phyloP scores from a whole-genome alignment of 2,888 invertebrate genomes.

The Acronicta aceris region DNA sequence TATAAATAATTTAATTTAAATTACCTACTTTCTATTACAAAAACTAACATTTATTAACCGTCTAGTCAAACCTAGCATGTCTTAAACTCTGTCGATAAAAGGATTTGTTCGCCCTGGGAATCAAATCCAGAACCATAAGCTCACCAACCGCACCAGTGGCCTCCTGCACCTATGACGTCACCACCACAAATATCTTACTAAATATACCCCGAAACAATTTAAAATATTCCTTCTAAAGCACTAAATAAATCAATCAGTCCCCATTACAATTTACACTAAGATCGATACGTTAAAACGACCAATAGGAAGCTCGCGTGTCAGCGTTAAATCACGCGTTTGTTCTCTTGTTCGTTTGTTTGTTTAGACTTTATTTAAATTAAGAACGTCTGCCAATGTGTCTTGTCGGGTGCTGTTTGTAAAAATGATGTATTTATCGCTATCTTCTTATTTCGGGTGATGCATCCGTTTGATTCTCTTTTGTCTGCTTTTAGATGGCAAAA shows the following conservation, averaged over 20 bases:
- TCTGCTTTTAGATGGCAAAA: constrained; percentile 6
- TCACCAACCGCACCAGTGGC: not conserved
- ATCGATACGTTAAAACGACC: constrained; percentile 73
- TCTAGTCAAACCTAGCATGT: no score
- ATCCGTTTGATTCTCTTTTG: constrained; percentile 32
- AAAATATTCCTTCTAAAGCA: constrained; percentile 61
- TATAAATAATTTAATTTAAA: no score
- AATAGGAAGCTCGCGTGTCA: constrained; percentile 60
- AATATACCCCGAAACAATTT: constrained; percentile 50
- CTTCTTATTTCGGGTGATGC: constrained; percentile 18
- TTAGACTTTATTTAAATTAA: constrained; percentile 62
- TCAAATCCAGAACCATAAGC: no score
- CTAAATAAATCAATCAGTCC: constrained; percentile 79
- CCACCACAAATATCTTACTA: constrained; percentile 14
- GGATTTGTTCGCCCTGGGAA: no score
- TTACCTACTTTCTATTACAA: no score
- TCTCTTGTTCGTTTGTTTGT: constrained; percentile 58
- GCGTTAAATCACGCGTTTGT: constrained; percentile 79
- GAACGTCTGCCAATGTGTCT: constrained; percentile 59
- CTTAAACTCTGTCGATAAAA: no score
- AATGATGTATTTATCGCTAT: constrained; percentile 53
- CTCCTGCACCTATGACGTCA: constrained; percentile 12
- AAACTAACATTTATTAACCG: no score
- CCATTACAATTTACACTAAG: constrained; percentile 78
- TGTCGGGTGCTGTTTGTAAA: constrained; percentile 53